Evolutionary conservation across 2,888 invertebrate species (phyloP).

Genomic region (Terebella lapidaria): DNA sequence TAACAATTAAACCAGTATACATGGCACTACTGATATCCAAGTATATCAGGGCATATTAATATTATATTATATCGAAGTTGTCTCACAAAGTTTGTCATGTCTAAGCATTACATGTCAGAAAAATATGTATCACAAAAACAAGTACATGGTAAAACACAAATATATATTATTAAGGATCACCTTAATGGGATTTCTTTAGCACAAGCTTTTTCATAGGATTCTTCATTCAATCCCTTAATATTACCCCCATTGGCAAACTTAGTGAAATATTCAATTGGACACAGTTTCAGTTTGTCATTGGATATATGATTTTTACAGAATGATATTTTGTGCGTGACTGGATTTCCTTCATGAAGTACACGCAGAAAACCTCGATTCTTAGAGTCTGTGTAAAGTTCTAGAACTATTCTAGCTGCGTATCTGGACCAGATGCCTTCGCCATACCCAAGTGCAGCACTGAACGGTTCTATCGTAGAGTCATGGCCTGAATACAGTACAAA

Average conservation of each 20-base stretch:
- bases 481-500: constrained; percentile 84
- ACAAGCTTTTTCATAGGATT: not conserved
- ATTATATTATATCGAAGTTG: no score
- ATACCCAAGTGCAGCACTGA: constrained; percentile 75
- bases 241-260: constrained; percentile 84
- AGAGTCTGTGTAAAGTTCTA: constrained; percentile 71
- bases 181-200: not conserved
- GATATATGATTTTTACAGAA: constrained; percentile 63
- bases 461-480: constrained; percentile 81
- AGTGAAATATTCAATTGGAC: constrained; percentile 81
- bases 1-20: no score
- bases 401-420: constrained; percentile 80
- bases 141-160: no score
- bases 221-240: constrained; percentile 62
- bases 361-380: constrained; percentile 62
- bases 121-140: no score
- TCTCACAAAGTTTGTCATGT: no score
- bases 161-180: not conserved
- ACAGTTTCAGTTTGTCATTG: constrained; percentile 55
- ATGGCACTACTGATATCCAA: no score
- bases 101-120: no score
- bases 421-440: constrained; percentile 63
- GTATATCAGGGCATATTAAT: no score
- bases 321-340: constrained; percentile 73
- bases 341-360: constrained; percentile 78